Evolutionary conservation across 2,113 vertebrate genomes (phyloP).

Genomic region (Triplophysa dalaica): DNA sequence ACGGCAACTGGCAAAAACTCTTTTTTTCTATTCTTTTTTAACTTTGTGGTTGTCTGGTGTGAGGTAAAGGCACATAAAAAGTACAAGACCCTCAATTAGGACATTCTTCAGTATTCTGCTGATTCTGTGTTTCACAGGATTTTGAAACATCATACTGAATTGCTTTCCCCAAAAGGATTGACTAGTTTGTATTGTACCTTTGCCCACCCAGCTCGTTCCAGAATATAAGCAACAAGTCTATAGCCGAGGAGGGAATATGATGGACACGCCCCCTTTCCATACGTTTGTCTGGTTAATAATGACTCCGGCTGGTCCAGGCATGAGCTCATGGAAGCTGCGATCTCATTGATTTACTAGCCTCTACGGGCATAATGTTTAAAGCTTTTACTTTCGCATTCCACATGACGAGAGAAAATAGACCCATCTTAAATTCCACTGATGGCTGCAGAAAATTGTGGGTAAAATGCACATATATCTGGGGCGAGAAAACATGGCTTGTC

Average conservation of each 20-base stretch:
- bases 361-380: slow-evolving; percentile 16
- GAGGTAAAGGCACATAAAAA: no score
- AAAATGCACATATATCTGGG: background rate
- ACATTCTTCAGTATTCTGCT: no score
- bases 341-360: slow-evolving; percentile 42
- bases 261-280: slow-evolving; percentile 1
- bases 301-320: slow-evolving; percentile 17
- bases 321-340: slow-evolving; percentile 49
- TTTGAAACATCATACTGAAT: background rate
- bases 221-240: slow-evolving; percentile 19
- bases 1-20: no score
- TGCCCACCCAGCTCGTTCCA: slow-evolving; percentile 17
- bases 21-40: no score
- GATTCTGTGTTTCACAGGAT: background rate
- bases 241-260: background rate
- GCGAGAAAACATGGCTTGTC: background rate
- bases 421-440: slow-evolving; percentile 30
- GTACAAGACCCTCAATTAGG: background rate
- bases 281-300: slow-evolving; percentile 33
- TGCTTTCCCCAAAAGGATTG: background rate
- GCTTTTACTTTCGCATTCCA: slow-evolving; percentile 22
- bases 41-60: background rate
- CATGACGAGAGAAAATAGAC: slow-evolving; percentile 27
- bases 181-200: background rate
- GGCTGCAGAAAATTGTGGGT: background rate